Conservation (phyloP, 1,140 invertebrate genomes). For the Macrostomum lignano region DNA sequence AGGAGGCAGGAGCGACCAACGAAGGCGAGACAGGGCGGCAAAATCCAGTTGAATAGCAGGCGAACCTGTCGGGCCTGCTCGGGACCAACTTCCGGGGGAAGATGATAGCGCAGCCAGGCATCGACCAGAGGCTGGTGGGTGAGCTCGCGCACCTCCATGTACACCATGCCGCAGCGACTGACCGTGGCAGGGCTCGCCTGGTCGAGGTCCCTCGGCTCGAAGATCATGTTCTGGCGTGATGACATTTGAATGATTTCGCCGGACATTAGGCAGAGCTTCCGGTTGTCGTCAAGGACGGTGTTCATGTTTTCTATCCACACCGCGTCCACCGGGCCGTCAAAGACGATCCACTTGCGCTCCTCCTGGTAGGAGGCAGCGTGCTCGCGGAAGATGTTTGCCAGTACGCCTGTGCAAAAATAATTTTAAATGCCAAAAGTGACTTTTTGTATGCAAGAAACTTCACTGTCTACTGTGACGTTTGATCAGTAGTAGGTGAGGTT, state of each 20-base stretch:
- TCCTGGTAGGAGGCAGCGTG: constrained; percentile 18
- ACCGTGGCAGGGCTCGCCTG: constrained; percentile 32
- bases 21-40: constrained; percentile 20
- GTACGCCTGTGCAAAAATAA: constrained; percentile 30
- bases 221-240: constrained; percentile 28
- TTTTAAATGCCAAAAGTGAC: background rate
- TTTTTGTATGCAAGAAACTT: too few relatives aligned
- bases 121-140: constrained; percentile 18
- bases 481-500: too few relatives aligned
- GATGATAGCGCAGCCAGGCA: constrained; percentile 15
- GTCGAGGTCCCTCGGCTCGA: constrained; percentile 26
- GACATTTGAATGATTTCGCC: constrained; percentile 29
- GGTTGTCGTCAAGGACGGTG: constrained; percentile 28
- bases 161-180: constrained; percentile 32
- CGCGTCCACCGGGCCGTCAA: constrained; percentile 28
- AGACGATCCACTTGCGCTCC: constrained; percentile 30
- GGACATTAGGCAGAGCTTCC: constrained; percentile 27
- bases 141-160: constrained; percentile 22
- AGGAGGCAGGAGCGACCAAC: constrained; percentile 20
- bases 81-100: constrained; percentile 12
- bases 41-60: constrained; percentile 24
- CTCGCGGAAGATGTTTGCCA: constrained; percentile 26
- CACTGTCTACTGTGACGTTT: too few relatives aligned
- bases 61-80: constrained; percentile 13
- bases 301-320: constrained; percentile 30